Base-by-base conservation (phyloP, 2,113 vertebrate genomes). In the Austrofundulus limnaeus region DNA sequence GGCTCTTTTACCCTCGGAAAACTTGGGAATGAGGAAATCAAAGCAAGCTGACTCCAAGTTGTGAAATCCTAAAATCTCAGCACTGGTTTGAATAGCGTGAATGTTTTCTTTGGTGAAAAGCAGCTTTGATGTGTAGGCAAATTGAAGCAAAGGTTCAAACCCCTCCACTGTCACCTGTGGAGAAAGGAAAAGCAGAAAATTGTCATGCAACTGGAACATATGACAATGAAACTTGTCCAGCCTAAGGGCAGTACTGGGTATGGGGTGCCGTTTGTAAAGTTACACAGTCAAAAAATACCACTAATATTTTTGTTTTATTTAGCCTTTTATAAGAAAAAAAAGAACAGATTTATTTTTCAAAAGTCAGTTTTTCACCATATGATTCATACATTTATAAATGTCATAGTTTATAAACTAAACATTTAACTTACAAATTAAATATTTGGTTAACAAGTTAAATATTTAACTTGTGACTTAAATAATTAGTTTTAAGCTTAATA, bases 71-170 rank as follows among this genome's bases (percentile, higher is more conserved):
- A 99, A 82, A 65, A 96, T 87, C 59, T 93, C 90, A 10, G 94
- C 96, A 66, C 94, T 96, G 66, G 90, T 94, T 84, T 90, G 93
- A 51, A 98, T 94, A 71, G 95, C 94, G 2, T 93, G 90, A 61
- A 98, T 95, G 84, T 96, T 99, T 77, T 98, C 95, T 92, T 94
- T 96, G 83, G 92, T 96, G 85, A 99, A 92, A 78, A 93, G 89
- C 59, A 98, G 93, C 67, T 95, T 96, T 45, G 95, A 94, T 42
- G 96, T 98, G 81, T 99, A 98, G 56, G 95, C 96, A 87, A 99
- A 98, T 56, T 96, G 94, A 70, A 99, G 94, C 77, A 99, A 85
- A 66, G 97, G 95, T 76, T 94, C 92, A 82, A 99, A 98, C 64
- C 97, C 97, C 75, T 95, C 95, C 68, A 93, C 90, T 1, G 95